Base-by-base conservation (phyloP, 2,888 invertebrate genomes). In the Geophilus truncorum region DNA sequence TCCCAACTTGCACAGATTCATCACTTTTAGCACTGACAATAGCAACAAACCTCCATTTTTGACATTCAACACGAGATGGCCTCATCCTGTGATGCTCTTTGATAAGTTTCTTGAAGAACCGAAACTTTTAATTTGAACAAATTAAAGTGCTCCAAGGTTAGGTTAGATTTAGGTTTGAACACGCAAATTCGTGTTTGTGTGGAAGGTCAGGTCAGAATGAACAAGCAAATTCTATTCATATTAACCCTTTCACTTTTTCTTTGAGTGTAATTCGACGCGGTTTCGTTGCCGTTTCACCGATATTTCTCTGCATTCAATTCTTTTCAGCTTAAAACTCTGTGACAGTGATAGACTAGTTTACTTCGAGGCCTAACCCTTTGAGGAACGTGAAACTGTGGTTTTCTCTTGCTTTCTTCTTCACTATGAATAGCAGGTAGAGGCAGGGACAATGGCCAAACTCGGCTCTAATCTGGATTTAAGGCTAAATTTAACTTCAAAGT, bases 291-390 rank as follows among this genome's bases (percentile, higher is more conserved):
- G n/a, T 57, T 62, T 62, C 62, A 62, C 25, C 25, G 23, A 62
- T 62, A 62, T 62, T 62, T 62, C 15, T 10, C 62, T 62, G 62
- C 57, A 21, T 57, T 57, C 57, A 62, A 62, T 62, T 62, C 62
- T 62, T 62, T 28, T 25, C 25, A 25, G 62, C 62, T 25, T 23
- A 62, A n/a, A 62, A 62, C 7, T 2, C 25, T 15, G 23, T 62
- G 62, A 62, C 62, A 62, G 62, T 62, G 62, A 62, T 62, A 62
- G 62, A 62, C 62, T 62, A 62, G 62, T 62, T 62, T 62, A 25
- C 62, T 62, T 7, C 25, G 3, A 7, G 25, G 62, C 62, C 62
- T 62, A 62, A 62, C 62, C 62, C 62, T 62, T 62, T 62, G 62
- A 62, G 62, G 62, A 62, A 62, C 62, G 25, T 62, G 62, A 62